Evolutionary conservation across 2,113 vertebrate species (phyloP), one percentile per base, ranked within the genome.

Genomic region (Petaurus breviceps): DNA sequence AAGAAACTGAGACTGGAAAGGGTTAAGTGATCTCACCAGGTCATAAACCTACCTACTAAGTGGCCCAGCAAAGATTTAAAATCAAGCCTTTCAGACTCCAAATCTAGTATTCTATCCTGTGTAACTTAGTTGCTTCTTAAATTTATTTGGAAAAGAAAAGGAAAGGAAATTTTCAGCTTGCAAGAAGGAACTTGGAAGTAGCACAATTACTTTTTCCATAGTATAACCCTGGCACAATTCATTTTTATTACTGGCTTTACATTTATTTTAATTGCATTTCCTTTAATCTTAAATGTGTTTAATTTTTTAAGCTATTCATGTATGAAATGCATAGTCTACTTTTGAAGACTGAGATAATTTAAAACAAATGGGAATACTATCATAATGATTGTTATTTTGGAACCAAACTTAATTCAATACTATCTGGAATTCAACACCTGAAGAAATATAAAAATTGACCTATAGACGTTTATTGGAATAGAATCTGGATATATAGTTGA

Each of bases 391-490:
- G 91, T 90, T 95, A 94, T 61, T 68, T 95, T 97, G 57, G 93
- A 52, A 77, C 91, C 31, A 90, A n/a, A 54, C 89, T 92, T 97
- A 96, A 96, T 95, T 96, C 57, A 96, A 24, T 90, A 16, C 10
- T 89, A 49, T 94, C 91, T 94, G 51, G 31, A 16, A 97, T 94
- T 96, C 91, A 96, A 90, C 94, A 97, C 93, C 92, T 96, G 91
- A 95, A 96, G 94, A 95, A 57, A 53, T 95, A 91, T 68, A 61
- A 96, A 98, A 97, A 96, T 95, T 96, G 93, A 91, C n/a, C 51
- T 91, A 94, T 23, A 90, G 7, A 89, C 37, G 92, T 95, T 97
- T 89, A 3, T 61, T 94, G 57, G 50, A 96, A 90, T 0, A 92
- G n/a, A 94, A 51, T 90, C 52, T 91, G 54, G 68, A 91, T 92